phyloP scores from a whole-genome alignment of 1,140 invertebrate species.

The Lethrus apterus region DNA sequence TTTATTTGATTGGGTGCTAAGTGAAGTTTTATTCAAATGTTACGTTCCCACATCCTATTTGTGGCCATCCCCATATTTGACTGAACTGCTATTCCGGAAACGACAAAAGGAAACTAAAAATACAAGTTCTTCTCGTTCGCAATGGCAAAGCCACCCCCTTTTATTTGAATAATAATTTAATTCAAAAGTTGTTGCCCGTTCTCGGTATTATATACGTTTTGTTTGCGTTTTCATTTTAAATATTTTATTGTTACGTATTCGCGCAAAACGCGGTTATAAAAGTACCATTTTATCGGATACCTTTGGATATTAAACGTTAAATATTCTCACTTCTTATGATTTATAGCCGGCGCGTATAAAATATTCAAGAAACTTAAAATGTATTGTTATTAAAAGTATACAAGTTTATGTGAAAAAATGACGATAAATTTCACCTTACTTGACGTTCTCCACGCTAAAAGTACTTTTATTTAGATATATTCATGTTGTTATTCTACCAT shows the following conservation, averaged over 20 bases:
- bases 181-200: slow-evolving; percentile 30
- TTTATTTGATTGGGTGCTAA: slow-evolving; percentile 8
- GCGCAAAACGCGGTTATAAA: no score
- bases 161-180: slow-evolving; percentile 36
- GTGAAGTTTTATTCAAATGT: slow-evolving; percentile 10
- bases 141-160: slow-evolving; percentile 24
- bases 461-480: no score
- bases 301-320: slow-evolving; percentile 3
- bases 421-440: no score
- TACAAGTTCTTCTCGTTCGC: slow-evolving; percentile 4
- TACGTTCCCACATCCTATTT: background rate
- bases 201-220: background rate
- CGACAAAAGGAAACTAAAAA: slow-evolving; percentile 5
- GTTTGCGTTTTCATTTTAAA: slow-evolving; percentile 34
- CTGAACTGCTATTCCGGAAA: background rate
- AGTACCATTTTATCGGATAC: slow-evolving; percentile 13
- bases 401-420: no score
- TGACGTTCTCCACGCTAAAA: no score
- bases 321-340: slow-evolving; percentile 15
- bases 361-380: slow-evolving; percentile 13
- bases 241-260: no score
- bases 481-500: no score
- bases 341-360: slow-evolving; percentile 13
- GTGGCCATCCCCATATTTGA: no score
- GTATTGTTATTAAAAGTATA: no score